A percentile compares a stretch with the other conserved stretches of the same genome.
phyloP scores from a whole-genome alignment of 2,888 invertebrate genomes.

The Nasonia oneida region DNA sequence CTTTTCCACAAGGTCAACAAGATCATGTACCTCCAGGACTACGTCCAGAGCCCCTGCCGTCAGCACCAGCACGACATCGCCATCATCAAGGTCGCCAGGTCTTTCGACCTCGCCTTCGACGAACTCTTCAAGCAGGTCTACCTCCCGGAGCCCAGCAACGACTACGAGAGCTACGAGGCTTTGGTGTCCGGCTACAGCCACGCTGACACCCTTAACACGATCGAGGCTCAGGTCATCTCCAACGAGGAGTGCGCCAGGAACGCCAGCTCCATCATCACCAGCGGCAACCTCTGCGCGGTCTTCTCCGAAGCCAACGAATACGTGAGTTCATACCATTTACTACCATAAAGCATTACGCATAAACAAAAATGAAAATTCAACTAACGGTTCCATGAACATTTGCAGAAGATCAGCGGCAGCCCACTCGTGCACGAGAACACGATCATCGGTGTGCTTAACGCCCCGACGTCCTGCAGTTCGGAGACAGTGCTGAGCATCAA shows the following conservation, averaged over 20 bases:
- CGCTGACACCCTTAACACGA: not conserved
- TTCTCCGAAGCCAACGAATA: not conserved
- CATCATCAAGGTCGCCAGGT: slow-evolving; percentile 27
- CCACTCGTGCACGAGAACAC: slow-evolving; percentile 40
- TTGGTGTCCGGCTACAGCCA: slow-evolving; percentile 6
- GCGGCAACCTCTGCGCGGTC: slow-evolving; percentile 25
- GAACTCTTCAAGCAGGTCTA: slow-evolving; percentile 26
- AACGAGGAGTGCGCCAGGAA: slow-evolving; percentile 38
- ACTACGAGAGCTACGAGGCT: slow-evolving; percentile 27
- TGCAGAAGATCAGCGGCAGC: slow-evolving; percentile 27
- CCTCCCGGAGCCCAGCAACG: slow-evolving; percentile 21
- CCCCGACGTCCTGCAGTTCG: not conserved
- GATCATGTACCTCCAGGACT: slow-evolving; percentile 32
- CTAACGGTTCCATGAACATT: not conserved
- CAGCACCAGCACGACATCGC: slow-evolving; percentile 39
- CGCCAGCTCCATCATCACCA: slow-evolving; percentile 27
- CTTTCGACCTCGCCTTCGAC: slow-evolving; percentile 34
- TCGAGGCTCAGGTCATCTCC: slow-evolving; percentile 7
- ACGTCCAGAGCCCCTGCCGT: slow-evolving; percentile 1
- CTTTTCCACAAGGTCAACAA: slow-evolving; percentile 13
- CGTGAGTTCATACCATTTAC: not conserved
- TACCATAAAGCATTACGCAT: not conserved
- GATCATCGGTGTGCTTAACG: slow-evolving; percentile 27
- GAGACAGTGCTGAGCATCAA: not conserved
- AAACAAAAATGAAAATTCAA: not conserved